Base-by-base conservation (phyloP, 2,113 vertebrate species). In the Siniperca knerii region DNA sequence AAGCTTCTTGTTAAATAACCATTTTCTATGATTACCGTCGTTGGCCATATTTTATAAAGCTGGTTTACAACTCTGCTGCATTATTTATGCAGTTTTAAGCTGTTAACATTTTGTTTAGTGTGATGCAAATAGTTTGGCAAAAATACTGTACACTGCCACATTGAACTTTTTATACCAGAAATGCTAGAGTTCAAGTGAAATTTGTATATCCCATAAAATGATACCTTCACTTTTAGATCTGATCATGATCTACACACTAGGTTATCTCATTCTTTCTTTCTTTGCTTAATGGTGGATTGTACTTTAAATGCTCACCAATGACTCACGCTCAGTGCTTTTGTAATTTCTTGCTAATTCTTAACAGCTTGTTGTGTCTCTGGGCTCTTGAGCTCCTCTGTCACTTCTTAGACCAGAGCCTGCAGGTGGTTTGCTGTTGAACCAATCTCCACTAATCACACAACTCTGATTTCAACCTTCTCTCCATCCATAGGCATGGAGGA, bases 401-500 rank as follows among this genome's bases (percentile, higher is more conserved):
- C 60, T 61, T 85, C 67, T 73, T 67, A 15, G 8, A 79, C 8
- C 37, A 60, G 64, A 81, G 25, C 16, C 75, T 78, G 77, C 69
- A 6, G 68, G 60, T 83, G 79, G 55, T 79, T 83, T 82, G 25
- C 58, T 84, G 25, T 76, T 78, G 40, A 82, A 74, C 25, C 18
- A 4, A 81, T 84, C 70, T 74, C 20, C 50, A 80, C 61, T 87
- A 67, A 88, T 85, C 50, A 61, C 69, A 55, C 55, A 73, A 55
- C 60, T 76, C 15, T 85, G 69, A 79, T 77, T 89, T 85, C 13
- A 64, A 77, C 74, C 44, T 73, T 84, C 48, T 90, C 55, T 90
- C 85, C 81, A 87, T 91, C 87, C 12, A 1, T 75, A 86, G 86
- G 74, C 77, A 89, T 91, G 87, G 85, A 67, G 44, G 77, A 90